Conservation (phyloP, 2,797 vertebrate species). For the Melopsittacus undulatus region DNA sequence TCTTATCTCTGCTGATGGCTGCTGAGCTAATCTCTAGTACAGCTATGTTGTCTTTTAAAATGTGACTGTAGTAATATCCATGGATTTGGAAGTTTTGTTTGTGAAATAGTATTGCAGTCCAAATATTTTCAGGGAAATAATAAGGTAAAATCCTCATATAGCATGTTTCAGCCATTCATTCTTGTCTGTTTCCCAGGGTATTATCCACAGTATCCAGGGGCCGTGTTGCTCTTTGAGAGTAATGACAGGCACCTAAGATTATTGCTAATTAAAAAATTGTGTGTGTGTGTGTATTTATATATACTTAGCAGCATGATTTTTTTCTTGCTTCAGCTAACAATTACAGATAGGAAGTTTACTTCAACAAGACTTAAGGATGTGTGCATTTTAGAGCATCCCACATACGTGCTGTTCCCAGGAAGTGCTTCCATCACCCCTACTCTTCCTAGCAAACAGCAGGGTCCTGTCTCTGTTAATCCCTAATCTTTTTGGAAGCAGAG, state of each 20-base stretch:
- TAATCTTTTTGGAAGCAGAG: not conserved
- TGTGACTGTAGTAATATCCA: not conserved
- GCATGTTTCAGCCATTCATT: not conserved
- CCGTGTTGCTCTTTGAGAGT: not conserved
- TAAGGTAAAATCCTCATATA: not conserved
- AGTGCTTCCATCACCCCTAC: not conserved
- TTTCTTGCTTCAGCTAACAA: not conserved
- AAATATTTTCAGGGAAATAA: constrained; percentile 35
- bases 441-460: not conserved
- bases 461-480: not conserved
- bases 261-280: not conserved
- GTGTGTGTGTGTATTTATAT: not conserved
- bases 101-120: not conserved
- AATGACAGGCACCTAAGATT: not conserved
- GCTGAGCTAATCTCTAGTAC: constrained; percentile 10
- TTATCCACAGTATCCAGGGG: not conserved
- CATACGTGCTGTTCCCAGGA: not conserved
- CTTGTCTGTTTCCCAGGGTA: not conserved
- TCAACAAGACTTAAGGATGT: not conserved
- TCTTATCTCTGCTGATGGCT: constrained; percentile 15
- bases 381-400: not conserved
- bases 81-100: constrained; percentile 36
- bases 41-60: not conserved
- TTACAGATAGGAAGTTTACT: not conserved
- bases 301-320: not conserved